These are phyloP conservation scores for Coenobita brevimanus DNA, from an alignment of 1,140 invertebrate genomes.

Conservation along the genomic window DNA sequence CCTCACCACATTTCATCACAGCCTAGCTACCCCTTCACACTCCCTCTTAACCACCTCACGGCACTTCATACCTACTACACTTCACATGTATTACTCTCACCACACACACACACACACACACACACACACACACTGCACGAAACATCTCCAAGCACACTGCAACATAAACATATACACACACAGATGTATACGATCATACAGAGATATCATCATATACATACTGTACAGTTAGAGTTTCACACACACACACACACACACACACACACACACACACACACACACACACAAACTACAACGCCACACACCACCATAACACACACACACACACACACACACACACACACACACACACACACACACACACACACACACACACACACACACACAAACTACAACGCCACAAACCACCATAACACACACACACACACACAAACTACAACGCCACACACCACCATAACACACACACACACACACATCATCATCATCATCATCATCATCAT, in stretches of 20 bases:
- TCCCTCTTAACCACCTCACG: not conserved
- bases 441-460: not conserved
- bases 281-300: too few relatives aligned
- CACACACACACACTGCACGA: too few relatives aligned
- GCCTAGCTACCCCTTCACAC: not conserved
- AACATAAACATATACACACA: too few relatives aligned
- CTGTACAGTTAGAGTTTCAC: too few relatives aligned
- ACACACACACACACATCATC: constrained; percentile 5
- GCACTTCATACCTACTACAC: not conserved
- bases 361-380: constrained; percentile 21
- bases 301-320: too few relatives aligned
- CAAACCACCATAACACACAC: not conserved
- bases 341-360: too few relatives aligned
- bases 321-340: not conserved
- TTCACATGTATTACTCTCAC: too few relatives aligned
- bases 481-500: not conserved
- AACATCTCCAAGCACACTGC: too few relatives aligned
- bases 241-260: not conserved
- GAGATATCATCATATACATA: too few relatives aligned
- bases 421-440: not conserved
- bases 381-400: not conserved
- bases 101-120: too few relatives aligned
- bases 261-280: not conserved
- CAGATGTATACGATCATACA: too few relatives aligned
- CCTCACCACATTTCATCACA: too few relatives aligned